A percentile compares a stretch with the other conserved stretches of the same genome.
Evolutionary conservation across 2,113 vertebrate species (phyloP).

Genomic region (Epinephelus moara): DNA sequence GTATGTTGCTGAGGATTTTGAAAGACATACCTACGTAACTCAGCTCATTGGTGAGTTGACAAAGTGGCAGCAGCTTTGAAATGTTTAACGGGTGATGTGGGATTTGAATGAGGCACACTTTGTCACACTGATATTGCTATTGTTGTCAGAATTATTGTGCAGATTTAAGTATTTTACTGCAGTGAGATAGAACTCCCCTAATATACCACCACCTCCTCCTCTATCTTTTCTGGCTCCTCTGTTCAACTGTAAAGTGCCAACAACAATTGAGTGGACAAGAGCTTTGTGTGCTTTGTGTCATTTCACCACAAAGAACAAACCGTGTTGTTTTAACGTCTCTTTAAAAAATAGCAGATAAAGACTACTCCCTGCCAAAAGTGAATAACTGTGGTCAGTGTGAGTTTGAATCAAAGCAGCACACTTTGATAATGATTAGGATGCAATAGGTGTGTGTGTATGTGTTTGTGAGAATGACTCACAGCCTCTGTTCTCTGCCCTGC

Average conservation of each 20-base stretch:
- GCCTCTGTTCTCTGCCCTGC: slow-evolving; percentile 35
- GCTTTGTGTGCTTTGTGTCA: slow-evolving; percentile 48
- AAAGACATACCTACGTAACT: slow-evolving; percentile 3
- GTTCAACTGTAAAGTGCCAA: slow-evolving; percentile 20
- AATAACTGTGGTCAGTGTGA: slow-evolving; percentile 17
- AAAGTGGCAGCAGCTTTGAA: slow-evolving; percentile 27
- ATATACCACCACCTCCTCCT: slow-evolving; percentile 13
- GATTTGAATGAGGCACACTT: slow-evolving; percentile 30
- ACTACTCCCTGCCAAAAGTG: slow-evolving; percentile 7
- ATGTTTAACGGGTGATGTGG: slow-evolving; percentile 8
- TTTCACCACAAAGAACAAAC: slow-evolving; percentile 39
- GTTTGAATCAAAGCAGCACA: slow-evolving; percentile 42
- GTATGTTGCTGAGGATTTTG: neutral
- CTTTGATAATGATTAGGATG: slow-evolving; percentile 34
- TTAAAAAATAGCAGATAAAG: slow-evolving; percentile 15
- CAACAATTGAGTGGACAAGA: slow-evolving; percentile 27
- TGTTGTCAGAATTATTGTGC: slow-evolving; percentile 7
- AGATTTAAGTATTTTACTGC: slow-evolving; percentile 17
- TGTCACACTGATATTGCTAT: neutral
- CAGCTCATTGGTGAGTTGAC: neutral
- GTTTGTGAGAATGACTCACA: slow-evolving; percentile 54
- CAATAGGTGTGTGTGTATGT: slow-evolving; percentile 13
- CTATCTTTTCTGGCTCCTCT: slow-evolving; percentile 16
- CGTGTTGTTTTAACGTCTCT: slow-evolving; percentile 30
- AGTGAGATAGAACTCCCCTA: neutral